phyloP scores from a whole-genome alignment of 2,113 vertebrate species.

The Varanus komodoensis region DNA sequence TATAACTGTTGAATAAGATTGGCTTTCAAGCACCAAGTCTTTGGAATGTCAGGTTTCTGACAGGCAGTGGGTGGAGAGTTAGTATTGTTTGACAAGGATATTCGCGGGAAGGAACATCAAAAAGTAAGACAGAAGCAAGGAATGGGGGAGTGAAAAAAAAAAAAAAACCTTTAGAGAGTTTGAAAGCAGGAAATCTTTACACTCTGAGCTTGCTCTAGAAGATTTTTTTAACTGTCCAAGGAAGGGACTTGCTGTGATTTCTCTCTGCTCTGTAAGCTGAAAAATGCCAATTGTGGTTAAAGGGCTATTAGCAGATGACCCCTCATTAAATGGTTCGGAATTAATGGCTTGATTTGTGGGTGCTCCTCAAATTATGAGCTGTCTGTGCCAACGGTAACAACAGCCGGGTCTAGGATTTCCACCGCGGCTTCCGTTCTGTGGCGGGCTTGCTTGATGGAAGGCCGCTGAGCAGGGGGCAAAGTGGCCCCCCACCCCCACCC shows the following conservation, averaged over 20 bases:
- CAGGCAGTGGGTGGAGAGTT: constrained; percentile 67
- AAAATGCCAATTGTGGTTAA: constrained; percentile 13
- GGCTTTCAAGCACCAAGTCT: constrained; percentile 64
- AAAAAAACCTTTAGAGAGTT: constrained; percentile 54
- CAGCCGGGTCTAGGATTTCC: background rate
- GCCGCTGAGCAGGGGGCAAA: background rate
- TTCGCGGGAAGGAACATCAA: constrained; percentile 67
- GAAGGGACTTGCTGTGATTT: constrained; percentile 17
- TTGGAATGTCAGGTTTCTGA: constrained; percentile 68
- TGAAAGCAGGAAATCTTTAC: constrained; percentile 60
- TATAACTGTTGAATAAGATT: constrained; percentile 61
- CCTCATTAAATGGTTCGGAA: constrained; percentile 18
- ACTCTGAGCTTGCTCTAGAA: constrained; percentile 41
- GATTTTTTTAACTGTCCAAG: constrained; percentile 15
- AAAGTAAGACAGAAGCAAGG: constrained; percentile 45
- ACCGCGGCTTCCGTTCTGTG: background rate
- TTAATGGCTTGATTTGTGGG: constrained; percentile 22
- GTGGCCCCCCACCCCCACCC: too few relatives aligned
- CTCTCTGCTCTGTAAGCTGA: background rate
- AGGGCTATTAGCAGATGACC: constrained; percentile 6
- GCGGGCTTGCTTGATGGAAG: background rate
- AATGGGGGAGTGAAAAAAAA: background rate
- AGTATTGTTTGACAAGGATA: constrained; percentile 68
- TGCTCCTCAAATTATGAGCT: background rate
- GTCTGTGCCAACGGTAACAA: background rate